phyloP scores from a whole-genome alignment of 1,140 invertebrate genomes.

The Camponotus vicinus region DNA sequence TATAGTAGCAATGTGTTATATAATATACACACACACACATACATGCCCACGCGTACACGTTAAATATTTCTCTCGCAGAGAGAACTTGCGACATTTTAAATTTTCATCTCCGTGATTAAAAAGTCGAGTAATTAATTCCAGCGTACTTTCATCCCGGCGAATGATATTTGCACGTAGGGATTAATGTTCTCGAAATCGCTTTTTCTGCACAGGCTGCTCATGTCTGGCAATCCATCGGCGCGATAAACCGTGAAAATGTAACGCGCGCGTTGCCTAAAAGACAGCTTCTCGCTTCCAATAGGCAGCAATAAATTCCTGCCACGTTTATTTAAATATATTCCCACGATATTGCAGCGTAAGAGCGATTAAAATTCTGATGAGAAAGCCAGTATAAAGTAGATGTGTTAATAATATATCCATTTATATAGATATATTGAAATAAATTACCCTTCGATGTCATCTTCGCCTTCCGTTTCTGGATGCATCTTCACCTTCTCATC shows the following conservation, averaged over 20 bases:
- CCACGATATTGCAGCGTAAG: neutral
- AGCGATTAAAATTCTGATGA: neutral
- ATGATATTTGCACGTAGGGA: conserved; percentile 88
- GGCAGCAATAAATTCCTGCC: conserved; percentile 91
- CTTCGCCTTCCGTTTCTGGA: conserved; percentile 88
- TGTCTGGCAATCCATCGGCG: conserved; percentile 88
- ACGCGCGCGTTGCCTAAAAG: conserved; percentile 88
- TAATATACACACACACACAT: too few species aligned
- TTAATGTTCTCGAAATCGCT: conserved; percentile 88
- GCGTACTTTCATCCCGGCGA: conserved; percentile 88
- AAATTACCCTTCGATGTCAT: conserved; percentile 91
- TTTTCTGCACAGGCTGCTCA: conserved; percentile 79
- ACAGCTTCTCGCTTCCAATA: conserved; percentile 87
- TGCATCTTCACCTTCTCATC: conserved; percentile 88
- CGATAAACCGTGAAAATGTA: conserved; percentile 89
- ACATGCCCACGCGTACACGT: neutral
- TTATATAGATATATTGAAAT: neutral
- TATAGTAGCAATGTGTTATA: neutral
- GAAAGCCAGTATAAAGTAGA: neutral
- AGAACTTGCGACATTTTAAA: neutral
- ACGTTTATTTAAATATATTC: conserved; percentile 49
- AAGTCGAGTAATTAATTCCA: conserved; percentile 28
- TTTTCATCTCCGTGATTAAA: neutral
- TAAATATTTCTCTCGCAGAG: neutral
- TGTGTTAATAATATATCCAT: neutral